Evolutionary conservation across 1,140 invertebrate genomes (phyloP).

Genomic region (Cephus cinctus): DNA sequence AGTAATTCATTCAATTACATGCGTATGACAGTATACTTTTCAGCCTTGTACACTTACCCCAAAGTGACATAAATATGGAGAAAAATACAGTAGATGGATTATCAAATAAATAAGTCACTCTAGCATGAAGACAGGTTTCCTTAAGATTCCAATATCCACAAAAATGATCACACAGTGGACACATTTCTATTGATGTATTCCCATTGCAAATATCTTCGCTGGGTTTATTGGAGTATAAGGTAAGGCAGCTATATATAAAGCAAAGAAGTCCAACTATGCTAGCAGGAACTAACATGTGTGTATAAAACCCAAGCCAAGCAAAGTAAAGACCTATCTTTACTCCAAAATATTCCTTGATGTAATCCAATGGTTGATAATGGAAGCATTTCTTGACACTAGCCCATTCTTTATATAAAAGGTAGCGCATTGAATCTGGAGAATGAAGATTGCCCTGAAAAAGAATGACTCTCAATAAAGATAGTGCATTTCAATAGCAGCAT

Average conservation of each 20-base stretch:
- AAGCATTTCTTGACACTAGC: constrained; percentile 77
- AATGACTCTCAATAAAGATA: constrained; percentile 2
- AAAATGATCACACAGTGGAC: constrained; percentile 79
- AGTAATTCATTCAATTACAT: no score
- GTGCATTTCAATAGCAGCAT: neutral
- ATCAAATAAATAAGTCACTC: constrained; percentile 91
- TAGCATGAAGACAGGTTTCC: constrained; percentile 86
- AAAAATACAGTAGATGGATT: constrained; percentile 93
- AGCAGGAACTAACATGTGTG: constrained; percentile 86
- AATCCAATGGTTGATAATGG: constrained; percentile 85
- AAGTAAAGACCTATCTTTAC: constrained; percentile 95
- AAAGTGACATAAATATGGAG: constrained; percentile 96
- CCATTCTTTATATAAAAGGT: constrained; percentile 84
- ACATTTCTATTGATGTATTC: constrained; percentile 69
- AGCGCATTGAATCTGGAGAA: constrained; percentile 67
- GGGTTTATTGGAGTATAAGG: constrained; percentile 69
- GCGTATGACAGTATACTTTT: no score
- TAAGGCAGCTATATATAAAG: constrained; percentile 78
- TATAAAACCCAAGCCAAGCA: constrained; percentile 97
- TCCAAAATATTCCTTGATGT: constrained; percentile 89
- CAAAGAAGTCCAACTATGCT: constrained; percentile 80
- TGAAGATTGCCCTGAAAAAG: constrained; percentile 68
- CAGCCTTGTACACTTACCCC: constrained; percentile 82
- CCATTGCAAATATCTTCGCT: constrained; percentile 82
- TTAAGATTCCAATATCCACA: constrained; percentile 87